phyloP scores from a whole-genome alignment of 35 echinoderm and acorn worm species.

The Hemicentrotus pulcherrimus region DNA sequence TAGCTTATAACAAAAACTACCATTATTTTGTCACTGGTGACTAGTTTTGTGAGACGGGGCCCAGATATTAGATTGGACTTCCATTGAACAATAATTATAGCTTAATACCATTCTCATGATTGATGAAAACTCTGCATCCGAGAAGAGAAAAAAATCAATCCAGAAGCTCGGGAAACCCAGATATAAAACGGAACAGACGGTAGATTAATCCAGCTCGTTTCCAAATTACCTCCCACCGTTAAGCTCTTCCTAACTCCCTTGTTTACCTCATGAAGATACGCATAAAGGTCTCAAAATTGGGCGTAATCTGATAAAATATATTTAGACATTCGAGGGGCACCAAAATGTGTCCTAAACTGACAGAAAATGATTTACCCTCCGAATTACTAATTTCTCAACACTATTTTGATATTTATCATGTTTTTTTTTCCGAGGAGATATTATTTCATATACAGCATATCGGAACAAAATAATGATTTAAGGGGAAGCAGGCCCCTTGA shows the following conservation, averaged over 20 bases:
- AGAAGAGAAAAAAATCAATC: not conserved
- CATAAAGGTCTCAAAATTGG: not conserved
- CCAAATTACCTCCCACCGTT: not conserved
- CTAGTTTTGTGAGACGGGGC: too few species aligned
- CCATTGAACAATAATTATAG: too few species aligned
- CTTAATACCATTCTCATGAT: not conserved
- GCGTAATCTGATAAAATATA: not conserved
- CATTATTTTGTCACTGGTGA: too few species aligned
- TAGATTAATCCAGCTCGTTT: not conserved
- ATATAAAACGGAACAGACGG: not conserved
- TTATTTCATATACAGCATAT: not conserved
- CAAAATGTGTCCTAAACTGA: not conserved
- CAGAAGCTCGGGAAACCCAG: not conserved
- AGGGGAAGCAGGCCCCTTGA: not conserved
- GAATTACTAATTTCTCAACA: not conserved
- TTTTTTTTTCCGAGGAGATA: not conserved
- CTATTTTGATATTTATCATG: not conserved
- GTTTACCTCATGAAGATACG: not conserved
- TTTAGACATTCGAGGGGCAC: not conserved
- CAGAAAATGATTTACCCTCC: not conserved
- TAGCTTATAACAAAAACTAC: too few species aligned
- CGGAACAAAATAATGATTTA: not conserved
- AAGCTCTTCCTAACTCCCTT: not conserved
- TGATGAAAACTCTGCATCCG: not conserved
- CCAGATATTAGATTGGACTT: too few species aligned